phyloP scores from a whole-genome alignment of 2,888 invertebrate species.

The Patella pellucida region DNA sequence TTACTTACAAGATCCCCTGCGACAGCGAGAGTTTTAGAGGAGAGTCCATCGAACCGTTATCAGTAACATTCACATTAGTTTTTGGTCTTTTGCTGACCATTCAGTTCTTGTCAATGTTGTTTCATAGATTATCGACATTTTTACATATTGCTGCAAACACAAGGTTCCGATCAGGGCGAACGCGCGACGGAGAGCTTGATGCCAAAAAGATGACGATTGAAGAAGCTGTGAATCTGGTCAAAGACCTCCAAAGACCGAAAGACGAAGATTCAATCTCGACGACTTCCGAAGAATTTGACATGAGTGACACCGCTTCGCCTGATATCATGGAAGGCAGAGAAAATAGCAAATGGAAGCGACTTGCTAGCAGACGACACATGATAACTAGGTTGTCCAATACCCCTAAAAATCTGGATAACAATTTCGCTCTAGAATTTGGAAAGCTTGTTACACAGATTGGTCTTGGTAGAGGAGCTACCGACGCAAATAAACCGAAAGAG shows the following conservation, averaged over 20 bases:
- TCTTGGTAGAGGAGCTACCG: neutral
- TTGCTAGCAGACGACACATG: constrained; percentile 27
- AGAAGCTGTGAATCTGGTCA: neutral
- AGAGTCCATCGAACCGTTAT: constrained; percentile 73
- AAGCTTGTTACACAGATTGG: neutral
- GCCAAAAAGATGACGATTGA: constrained; percentile 13
- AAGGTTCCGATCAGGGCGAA: neutral
- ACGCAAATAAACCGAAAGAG: neutral
- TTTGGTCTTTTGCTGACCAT: constrained; percentile 95
- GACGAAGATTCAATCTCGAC: constrained; percentile 38
- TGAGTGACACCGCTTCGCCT: constrained; percentile 7
- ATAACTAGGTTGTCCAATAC: neutral
- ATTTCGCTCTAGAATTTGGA: neutral
- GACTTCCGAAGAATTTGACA: constrained; percentile 18
- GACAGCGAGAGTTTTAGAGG: constrained; percentile 32
- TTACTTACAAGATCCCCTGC: constrained; percentile 47
- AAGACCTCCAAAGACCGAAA: constrained; percentile 12
- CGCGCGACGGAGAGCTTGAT: constrained; percentile 21
- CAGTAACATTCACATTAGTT: constrained; percentile 94
- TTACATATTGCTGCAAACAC: constrained; percentile 91
- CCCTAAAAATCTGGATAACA: neutral
- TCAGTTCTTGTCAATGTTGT: constrained; percentile 97
- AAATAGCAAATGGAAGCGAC: constrained; percentile 30
- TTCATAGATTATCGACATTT: constrained; percentile 97
- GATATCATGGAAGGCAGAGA: constrained; percentile 20